phyloP scores from a whole-genome alignment of 2,797 vertebrate species.

The Sebastes umbrosus region DNA sequence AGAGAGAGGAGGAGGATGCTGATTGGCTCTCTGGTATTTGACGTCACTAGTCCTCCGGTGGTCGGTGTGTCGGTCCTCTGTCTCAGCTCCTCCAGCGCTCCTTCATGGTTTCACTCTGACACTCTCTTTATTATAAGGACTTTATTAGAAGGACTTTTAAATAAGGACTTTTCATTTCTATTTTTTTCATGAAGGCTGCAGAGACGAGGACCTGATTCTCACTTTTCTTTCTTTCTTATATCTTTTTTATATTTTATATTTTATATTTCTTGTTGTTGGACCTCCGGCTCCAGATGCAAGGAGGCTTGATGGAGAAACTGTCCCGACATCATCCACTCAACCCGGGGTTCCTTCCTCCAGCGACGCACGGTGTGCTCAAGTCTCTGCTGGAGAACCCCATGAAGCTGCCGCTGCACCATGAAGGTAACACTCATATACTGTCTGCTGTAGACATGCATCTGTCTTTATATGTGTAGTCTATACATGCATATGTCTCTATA shows the following conservation, averaged over 20 bases:
- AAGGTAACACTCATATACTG: constrained; percentile 75
- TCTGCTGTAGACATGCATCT: too few species aligned
- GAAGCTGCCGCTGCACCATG: constrained; percentile 90
- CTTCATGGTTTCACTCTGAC: not conserved
- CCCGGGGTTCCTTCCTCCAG: constrained; percentile 84
- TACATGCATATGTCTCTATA: too few species aligned
- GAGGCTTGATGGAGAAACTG: constrained; percentile 82
- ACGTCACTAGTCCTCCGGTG: not conserved
- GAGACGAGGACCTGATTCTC: not conserved
- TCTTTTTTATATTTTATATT: not conserved
- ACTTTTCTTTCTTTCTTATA: not conserved
- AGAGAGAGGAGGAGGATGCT: not conserved
- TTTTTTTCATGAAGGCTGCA: not conserved
- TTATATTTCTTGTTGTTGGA: not conserved
- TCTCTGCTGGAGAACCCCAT: constrained; percentile 94
- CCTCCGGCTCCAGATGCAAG: not conserved
- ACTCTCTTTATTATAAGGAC: not conserved
- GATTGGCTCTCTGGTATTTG: not conserved
- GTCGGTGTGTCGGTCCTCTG: not conserved
- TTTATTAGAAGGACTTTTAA: too few species aligned
- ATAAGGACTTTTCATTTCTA: too few species aligned
- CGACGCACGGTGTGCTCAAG: constrained; percentile 92
- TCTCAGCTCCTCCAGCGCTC: not conserved
- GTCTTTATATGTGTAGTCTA: too few species aligned
- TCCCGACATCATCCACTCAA: constrained; percentile 82